Conservation (phyloP, 2,888 invertebrate species). For the Hydriomena furcata region DNA sequence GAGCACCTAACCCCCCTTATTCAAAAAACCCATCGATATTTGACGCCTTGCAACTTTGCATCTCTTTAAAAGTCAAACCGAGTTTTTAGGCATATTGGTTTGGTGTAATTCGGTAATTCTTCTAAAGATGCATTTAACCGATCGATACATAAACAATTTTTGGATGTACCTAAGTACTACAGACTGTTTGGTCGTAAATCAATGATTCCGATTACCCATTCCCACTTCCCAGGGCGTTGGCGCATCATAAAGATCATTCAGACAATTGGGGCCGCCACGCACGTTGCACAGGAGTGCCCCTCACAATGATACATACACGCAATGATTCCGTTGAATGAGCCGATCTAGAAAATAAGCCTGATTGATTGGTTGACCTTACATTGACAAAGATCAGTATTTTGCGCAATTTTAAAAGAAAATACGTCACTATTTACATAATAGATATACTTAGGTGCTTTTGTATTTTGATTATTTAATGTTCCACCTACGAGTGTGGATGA, state of each 20-base stretch:
- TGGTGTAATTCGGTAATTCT: too few species aligned
- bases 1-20: too few species aligned
- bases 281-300: slow-evolving; percentile 76
- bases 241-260: slow-evolving; percentile 79
- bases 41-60: too few species aligned
- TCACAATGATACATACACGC: slow-evolving; percentile 43
- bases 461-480: too few species aligned
- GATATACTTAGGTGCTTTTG: too few species aligned
- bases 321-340: slow-evolving; percentile 60
- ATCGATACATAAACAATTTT: too few species aligned
- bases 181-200: neutral
- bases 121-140: neutral
- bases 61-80: too few species aligned
- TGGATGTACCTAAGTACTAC: too few species aligned
- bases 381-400: neutral
- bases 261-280: slow-evolving; percentile 80
- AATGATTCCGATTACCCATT: slow-evolving; percentile 30
- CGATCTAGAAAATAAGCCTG: slow-evolving; percentile 35
- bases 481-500: too few species aligned
- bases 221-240: slow-evolving; percentile 61
- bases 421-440: too few species aligned
- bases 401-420: neutral
- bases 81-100: too few species aligned
- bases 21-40: too few species aligned
- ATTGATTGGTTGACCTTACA: slow-evolving; percentile 11